Evolutionary conservation across 2,888 invertebrate species (phyloP).

Genomic region (Exephanes ischioxanthus): DNA sequence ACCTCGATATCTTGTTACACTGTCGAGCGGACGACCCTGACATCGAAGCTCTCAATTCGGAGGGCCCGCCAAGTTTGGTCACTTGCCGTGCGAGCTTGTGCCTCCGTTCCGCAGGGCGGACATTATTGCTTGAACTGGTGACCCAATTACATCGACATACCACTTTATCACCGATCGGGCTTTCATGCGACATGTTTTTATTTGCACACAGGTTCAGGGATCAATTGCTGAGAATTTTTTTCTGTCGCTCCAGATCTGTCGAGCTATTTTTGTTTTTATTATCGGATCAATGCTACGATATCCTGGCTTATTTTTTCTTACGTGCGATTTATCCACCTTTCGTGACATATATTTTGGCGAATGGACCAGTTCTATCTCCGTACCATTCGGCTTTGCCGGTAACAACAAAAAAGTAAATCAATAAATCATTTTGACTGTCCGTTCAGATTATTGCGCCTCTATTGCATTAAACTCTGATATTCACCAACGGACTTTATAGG

Average conservation of each 20-base stretch:
- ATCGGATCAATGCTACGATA: not conserved
- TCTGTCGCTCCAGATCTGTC: not conserved
- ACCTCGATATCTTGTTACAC: constrained; percentile 42
- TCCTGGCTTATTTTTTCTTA: not conserved
- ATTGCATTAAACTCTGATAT: not conserved
- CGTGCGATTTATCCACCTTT: not conserved
- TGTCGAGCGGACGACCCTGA: constrained; percentile 32
- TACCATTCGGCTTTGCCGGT: not conserved
- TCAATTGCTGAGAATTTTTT: not conserved
- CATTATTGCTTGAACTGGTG: not conserved
- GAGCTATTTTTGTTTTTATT: not conserved
- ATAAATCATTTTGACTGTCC: not conserved
- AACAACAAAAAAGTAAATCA: not conserved
- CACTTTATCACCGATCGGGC: not conserved
- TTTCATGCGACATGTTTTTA: not conserved
- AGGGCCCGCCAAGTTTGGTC: constrained; percentile 27
- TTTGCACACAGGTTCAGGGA: not conserved
- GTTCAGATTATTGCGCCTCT: too few relatives aligned
- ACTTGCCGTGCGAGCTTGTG: not conserved
- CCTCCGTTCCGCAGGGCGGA: not conserved
- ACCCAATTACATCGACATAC: constrained; percentile 27
- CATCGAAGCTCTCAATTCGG: constrained; percentile 33
- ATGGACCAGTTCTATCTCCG: too few relatives aligned
- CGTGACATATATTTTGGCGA: not conserved
- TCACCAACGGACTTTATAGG: not conserved